A percentile compares a stretch with the other conserved stretches of the same genome.
Conservation (phyloP, 2,113 vertebrate genomes). For the Thomomys bottae region DNA sequence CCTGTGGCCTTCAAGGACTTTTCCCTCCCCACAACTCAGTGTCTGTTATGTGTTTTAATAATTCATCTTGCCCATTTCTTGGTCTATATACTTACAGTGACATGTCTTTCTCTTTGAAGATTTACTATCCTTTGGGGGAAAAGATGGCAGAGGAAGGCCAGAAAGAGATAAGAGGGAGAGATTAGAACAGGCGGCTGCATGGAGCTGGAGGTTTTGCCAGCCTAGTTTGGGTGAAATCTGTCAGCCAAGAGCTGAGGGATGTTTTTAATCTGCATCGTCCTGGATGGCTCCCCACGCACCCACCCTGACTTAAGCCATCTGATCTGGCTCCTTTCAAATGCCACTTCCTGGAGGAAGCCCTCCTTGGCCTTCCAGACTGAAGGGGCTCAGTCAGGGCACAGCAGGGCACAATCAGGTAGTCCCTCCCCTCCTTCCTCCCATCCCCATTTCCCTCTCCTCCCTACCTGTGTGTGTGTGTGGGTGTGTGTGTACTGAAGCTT, state of each 20-base stretch:
- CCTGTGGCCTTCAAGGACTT: not conserved
- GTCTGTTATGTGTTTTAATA: conserved; percentile 82
- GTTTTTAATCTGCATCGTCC: conserved; percentile 38
- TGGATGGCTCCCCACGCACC: not conserved
- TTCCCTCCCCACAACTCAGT: conserved; percentile 47
- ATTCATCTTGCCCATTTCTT: conserved; percentile 86
- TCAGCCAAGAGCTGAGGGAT: conserved; percentile 47
- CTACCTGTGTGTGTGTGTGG: too few relatives aligned
- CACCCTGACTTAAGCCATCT: not conserved
- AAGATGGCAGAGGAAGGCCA: conserved; percentile 70
- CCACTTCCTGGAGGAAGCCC: not conserved
- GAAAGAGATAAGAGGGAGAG: conserved; percentile 75
- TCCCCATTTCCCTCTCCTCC: too few relatives aligned
- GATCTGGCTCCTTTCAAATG: conserved; percentile 8
- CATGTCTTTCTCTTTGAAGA: conserved; percentile 84
- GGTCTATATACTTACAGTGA: conserved; percentile 80
- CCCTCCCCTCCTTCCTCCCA: not conserved
- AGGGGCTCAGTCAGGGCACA: too few relatives aligned
- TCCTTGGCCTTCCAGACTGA: not conserved
- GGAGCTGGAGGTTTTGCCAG: conserved; percentile 65
- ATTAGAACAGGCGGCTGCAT: conserved; percentile 73
- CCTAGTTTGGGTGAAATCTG: conserved; percentile 70
- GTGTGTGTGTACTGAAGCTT: too few relatives aligned
- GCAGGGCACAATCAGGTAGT: not conserved
- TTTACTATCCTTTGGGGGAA: conserved; percentile 77